A percentile compares a stretch with the other conserved stretches of the same genome.
Evolutionary conservation across 2,888 invertebrate genomes (phyloP).

Genomic region (Eupeodes latifasciatus): DNA sequence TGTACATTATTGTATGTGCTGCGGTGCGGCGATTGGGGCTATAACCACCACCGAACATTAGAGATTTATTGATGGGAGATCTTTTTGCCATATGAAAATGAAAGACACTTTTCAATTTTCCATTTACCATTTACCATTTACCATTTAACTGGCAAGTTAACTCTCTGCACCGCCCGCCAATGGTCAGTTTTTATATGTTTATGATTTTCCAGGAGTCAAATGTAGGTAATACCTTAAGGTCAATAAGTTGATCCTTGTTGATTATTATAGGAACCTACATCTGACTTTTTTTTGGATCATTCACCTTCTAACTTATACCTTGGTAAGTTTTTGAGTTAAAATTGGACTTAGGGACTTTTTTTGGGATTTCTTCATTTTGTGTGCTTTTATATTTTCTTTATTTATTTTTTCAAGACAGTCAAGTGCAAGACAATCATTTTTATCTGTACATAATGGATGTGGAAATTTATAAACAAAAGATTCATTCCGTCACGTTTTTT

Average conservation of each 20-base stretch:
- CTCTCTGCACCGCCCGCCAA: constrained; percentile 1
- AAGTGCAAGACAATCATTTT: constrained; percentile 43
- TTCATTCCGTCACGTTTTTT: constrained; percentile 69
- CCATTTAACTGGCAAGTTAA: constrained; percentile 15
- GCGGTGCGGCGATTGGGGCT: constrained; percentile 46
- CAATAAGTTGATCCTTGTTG: constrained; percentile 17
- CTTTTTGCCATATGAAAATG: constrained; percentile 71
- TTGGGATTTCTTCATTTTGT: constrained; percentile 53
- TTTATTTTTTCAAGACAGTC: constrained; percentile 28
- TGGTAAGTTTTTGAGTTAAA: background rate
- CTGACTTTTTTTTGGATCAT: background rate
- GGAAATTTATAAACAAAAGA: constrained; percentile 30
- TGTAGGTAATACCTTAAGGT: constrained; percentile 24
- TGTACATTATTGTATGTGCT: constrained; percentile 65
- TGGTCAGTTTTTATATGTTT: constrained; percentile 20
- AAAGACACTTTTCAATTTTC: constrained; percentile 64
- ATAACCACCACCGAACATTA: constrained; percentile 63
- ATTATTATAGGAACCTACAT: background rate
- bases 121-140: constrained; percentile 12
- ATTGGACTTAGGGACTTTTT: constrained; percentile 5
- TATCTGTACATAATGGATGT: background rate
- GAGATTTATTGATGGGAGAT: constrained; percentile 74
- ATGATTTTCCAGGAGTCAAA: constrained; percentile 46
- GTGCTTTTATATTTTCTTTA: background rate
- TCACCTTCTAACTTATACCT: background rate